Evolutionary conservation across 2,888 invertebrate species (phyloP), one percentile per base, ranked within the genome.

Genomic region (Stratiomys singularior): DNA sequence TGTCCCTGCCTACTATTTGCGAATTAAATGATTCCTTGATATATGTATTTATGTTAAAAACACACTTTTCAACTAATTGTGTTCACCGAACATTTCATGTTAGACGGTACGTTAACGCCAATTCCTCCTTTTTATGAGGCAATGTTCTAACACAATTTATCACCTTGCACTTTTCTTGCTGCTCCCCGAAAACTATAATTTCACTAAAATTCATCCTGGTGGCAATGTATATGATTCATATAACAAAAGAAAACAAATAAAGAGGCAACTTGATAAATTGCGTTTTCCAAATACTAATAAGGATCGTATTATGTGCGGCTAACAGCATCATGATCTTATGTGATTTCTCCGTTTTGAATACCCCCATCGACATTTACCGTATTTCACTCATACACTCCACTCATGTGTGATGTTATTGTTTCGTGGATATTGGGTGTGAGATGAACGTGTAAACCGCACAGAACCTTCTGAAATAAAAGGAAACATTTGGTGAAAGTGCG

Each of bases 211-310:
- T 18, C 52, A 13, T 52, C 18, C n/a, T 18, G 52, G 18, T 15
- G 4, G 15, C 15, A 52, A 52, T 52, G 52, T 9, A 52, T 52
- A 52, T 52, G 52, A 52, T 52, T 27, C 18, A 27, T 67, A 21
- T 67, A 67, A 67, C n/a, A 44, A 67, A 21, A 46, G 21, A 18
- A 67, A n/a, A n/a, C n/a, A n/a, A n/a, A n/a, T n/a, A 44, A 67
- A 15, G 30, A 44, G 27, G 67, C 21, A 37, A 67, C 44, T 44
- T 67, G 67, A 67, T 67, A 67, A n/a, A 67, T 67, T 67, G 67
- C 23, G 67, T 27, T 44, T 44, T 37, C 46, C 21, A 67, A 67
- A 67, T 67, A 67, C 67, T 67, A 37, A 67, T 67, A 44, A 21
- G 67, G 18, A 37, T 27, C 4, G 9, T 44, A 18, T 67, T 67